phyloP scores from a whole-genome alignment of 2,888 invertebrate genomes.

The Esperia sulphurella region DNA sequence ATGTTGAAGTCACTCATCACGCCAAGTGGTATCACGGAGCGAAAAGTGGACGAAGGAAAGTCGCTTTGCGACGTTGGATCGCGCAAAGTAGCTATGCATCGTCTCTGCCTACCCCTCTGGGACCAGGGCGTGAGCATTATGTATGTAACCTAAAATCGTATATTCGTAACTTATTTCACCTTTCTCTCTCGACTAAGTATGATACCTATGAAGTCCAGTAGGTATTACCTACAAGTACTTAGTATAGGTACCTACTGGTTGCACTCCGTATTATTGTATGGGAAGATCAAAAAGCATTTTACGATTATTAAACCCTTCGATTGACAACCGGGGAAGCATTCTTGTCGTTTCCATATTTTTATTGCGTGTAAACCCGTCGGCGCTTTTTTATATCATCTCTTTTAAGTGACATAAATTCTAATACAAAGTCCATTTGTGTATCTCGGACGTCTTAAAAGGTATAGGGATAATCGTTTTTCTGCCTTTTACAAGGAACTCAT shows the following conservation, averaged over 20 bases:
- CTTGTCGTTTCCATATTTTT: slow-evolving; percentile 75
- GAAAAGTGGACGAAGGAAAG: too few relatives aligned
- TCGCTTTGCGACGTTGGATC: too few relatives aligned
- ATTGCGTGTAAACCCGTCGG: slow-evolving; percentile 77
- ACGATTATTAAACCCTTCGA: slow-evolving; percentile 75
- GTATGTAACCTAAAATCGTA: too few relatives aligned
- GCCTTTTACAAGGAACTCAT: slow-evolving; percentile 79
- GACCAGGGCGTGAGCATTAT: too few relatives aligned
- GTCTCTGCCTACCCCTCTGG: too few relatives aligned
- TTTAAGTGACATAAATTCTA: slow-evolving; percentile 79
- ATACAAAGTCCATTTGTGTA: slow-evolving; percentile 79
- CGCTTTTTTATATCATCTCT: slow-evolving; percentile 75
- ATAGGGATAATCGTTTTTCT: slow-evolving; percentile 77
- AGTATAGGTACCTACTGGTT: slow-evolving; percentile 12
- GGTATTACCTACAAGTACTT: not conserved
- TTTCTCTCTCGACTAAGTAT: too few relatives aligned
- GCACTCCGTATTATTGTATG: slow-evolving; percentile 19
- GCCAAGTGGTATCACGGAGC: too few relatives aligned
- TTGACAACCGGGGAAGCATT: slow-evolving; percentile 76
- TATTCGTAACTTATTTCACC: too few relatives aligned
- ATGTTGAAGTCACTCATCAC: too few relatives aligned
- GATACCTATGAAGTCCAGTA: not conserved
- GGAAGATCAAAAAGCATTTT: slow-evolving; percentile 73
- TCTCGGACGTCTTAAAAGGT: slow-evolving; percentile 78
- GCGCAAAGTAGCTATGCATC: too few relatives aligned